Conservation (phyloP, 1,140 invertebrate genomes). For the Daktulosphaira vitifoliae region DNA sequence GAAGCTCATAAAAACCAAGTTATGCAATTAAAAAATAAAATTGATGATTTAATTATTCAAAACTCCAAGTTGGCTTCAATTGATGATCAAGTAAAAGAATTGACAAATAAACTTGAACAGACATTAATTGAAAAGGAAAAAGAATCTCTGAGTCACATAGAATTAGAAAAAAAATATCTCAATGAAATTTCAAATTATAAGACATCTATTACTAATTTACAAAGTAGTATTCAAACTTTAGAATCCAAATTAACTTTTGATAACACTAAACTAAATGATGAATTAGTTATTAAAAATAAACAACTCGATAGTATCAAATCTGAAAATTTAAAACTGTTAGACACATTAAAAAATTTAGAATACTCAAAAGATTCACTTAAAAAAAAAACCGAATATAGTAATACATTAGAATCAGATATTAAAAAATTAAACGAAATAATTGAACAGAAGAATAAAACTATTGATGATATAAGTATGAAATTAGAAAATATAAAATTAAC, state of each 20-base stretch:
- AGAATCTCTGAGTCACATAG: neutral
- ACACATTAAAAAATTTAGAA: conserved; percentile 7
- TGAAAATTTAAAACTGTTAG: conserved; percentile 9
- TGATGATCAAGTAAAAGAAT: neutral
- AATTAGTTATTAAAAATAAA: neutral
- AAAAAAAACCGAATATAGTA: neutral
- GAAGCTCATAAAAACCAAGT: neutral
- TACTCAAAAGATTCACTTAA: neutral
- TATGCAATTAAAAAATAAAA: neutral
- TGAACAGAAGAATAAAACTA: conserved; percentile 1
- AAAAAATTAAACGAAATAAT: conserved; percentile 1
- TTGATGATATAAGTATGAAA: neutral
- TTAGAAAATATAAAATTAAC: neutral
- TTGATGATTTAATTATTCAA: neutral
- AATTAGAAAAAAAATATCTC: conserved; percentile 4
- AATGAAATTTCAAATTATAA: neutral
- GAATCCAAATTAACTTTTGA: neutral
- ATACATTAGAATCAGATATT: neutral
- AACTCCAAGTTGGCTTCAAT: neutral
- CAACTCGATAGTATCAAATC: neutral
- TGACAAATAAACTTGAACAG: conserved; percentile 13
- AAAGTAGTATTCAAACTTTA: conserved; percentile 5
- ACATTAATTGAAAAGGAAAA: conserved; percentile 25
- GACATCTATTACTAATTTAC: neutral
- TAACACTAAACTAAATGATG: neutral